Base-by-base conservation (phyloP, 1,140 invertebrate species). In the Zophobas morio region DNA sequence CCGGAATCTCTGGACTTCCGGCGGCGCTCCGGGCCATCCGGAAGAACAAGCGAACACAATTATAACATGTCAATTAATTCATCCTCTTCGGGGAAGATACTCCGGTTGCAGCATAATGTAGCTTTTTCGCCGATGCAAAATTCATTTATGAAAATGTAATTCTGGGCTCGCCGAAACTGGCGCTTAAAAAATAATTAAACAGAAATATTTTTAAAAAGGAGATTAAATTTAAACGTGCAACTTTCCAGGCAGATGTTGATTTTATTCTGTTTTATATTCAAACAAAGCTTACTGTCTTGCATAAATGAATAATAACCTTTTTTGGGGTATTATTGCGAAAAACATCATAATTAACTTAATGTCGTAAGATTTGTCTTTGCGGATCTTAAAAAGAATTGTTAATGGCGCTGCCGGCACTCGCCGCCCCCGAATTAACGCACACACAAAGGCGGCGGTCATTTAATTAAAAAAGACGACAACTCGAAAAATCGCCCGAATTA, bases 1-100 rank as follows among this genome's bases (percentile, higher is more conserved):
- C 70, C 76, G 76, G 70, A 77, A 73, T 74, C 76, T 77, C 74
- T 63, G 70, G 70, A 77, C 76, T 63, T 73, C 70, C 76, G 60
- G 42, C 60, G 37, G 60, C 39, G 60, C 60, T 66, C 60, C 57
- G 39, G 60, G 60, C 60, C 8, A 66, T 66, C 60, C 60, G 60
- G 60, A 66, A 66, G 60, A 39, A 66, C 60, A 66, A 42, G 37
- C 60, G 39, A 66, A 66, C 42, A 46, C n/a, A 66, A 66, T 66
- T 66, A 66, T 66, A 42, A 66, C 60, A 66, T 66, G 60, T 66
- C 60, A 66, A 66, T 66, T 66, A 66, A 66, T 66, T 66, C 39
- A 66, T 66, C 39, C 33, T 63, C 34, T 37, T 39, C 0, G 8
- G 20, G 20, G 1, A n/a, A 63, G 57, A 39, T 63, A 39, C 40